phyloP scores from a whole-genome alignment of 2,888 invertebrate species.

The Perdita meconis region DNA sequence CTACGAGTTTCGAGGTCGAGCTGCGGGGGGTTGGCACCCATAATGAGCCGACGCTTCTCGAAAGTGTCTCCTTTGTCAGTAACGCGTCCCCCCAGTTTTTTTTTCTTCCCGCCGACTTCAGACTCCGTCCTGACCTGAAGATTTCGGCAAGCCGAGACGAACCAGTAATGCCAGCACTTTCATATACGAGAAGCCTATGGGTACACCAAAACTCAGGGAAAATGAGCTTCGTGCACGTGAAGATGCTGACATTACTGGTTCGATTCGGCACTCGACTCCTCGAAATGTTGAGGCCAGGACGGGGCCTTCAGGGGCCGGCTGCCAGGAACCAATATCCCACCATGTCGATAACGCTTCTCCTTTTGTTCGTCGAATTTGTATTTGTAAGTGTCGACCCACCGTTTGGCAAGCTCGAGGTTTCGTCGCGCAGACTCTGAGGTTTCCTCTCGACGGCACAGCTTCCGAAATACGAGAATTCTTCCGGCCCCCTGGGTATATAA shows the following conservation, averaged over 20 bases:
- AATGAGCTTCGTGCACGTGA: no score
- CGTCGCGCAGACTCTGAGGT: slow-evolving; percentile 60
- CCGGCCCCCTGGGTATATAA: background rate
- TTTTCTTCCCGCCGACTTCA: slow-evolving; percentile 48
- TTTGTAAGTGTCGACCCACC: slow-evolving; percentile 75
- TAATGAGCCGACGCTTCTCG: slow-evolving; percentile 79
- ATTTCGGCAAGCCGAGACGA: no score
- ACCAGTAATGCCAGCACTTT: no score
- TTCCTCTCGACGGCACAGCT: slow-evolving; percentile 57
- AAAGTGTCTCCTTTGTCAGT: slow-evolving; percentile 63
- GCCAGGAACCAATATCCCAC: slow-evolving; percentile 72
- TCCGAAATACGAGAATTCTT: slow-evolving; percentile 37
- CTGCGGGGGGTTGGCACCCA: slow-evolving; percentile 80
- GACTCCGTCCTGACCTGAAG: no score
- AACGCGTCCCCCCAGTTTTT: slow-evolving; percentile 43
- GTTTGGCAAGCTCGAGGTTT: slow-evolving; percentile 76
- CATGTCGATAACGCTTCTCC: slow-evolving; percentile 78
- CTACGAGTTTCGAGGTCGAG: slow-evolving; percentile 76
- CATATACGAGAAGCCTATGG: no score
- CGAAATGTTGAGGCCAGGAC: no score
- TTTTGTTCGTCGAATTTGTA: slow-evolving; percentile 81
- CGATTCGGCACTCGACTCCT: no score
- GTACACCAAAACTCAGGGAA: no score
- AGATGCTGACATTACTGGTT: no score
- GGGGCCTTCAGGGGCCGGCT: slow-evolving; percentile 35